Percentiles rank a stretch among this genome's conserved stretches.
phyloP scores from a whole-genome alignment of 2,113 vertebrate species.

The Cephalopterus ornatus region DNA sequence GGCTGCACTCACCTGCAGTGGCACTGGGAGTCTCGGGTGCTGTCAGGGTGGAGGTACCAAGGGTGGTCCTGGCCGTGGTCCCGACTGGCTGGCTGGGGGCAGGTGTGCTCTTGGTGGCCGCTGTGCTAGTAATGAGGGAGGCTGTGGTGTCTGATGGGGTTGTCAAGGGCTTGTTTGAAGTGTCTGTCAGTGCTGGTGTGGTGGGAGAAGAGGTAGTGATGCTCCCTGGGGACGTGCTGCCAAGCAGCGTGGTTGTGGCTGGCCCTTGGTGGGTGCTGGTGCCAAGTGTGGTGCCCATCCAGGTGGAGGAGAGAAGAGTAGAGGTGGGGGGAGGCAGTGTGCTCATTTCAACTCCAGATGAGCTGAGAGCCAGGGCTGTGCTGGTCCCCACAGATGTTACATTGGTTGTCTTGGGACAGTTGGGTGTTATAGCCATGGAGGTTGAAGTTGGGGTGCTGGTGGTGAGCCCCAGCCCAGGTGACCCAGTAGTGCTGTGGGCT shows the following conservation, averaged over 20 bases:
- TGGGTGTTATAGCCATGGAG: rapidly evolving
- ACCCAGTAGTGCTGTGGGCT: not conserved
- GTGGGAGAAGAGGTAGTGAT: not conserved
- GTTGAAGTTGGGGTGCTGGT: not conserved
- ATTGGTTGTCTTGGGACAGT: rapidly evolving
- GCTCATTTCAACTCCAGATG: not conserved
- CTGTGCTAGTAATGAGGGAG: not conserved
- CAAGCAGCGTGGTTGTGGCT: not conserved
- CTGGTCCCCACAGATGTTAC: not conserved
- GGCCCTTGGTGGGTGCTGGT: not conserved
- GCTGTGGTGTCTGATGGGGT: not conserved
- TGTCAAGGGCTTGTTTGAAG: rapidly evolving
- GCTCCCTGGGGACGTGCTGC: not conserved
- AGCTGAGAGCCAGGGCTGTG: not conserved
- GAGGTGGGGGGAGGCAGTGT: not conserved
- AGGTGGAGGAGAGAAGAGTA: not conserved
- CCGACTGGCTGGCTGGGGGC: rapidly evolving
- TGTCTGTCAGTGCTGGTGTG: not conserved
- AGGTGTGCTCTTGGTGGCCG: rapidly evolving
- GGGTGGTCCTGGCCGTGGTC: not conserved
- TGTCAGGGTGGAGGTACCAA: no score
- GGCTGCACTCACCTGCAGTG: not conserved
- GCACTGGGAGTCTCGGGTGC: not conserved
- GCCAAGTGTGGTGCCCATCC: rapidly evolving
- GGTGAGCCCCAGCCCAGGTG: not conserved